phyloP scores from a whole-genome alignment of 2,113 vertebrate species.

The Apistogramma diplotaenia region DNA sequence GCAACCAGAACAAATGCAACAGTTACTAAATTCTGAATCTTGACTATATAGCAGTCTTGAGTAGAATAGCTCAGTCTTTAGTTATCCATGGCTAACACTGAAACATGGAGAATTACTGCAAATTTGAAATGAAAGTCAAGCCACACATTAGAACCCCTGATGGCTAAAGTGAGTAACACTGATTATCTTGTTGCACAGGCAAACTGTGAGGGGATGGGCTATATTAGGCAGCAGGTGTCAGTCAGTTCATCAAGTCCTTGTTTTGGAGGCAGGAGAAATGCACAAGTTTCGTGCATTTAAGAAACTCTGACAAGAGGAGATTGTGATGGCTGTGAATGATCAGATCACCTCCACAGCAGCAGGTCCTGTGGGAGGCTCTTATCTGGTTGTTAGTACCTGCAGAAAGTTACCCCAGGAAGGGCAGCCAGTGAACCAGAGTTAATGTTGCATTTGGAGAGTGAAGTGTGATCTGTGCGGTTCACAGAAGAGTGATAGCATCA shows the following conservation, averaged over 20 bases:
- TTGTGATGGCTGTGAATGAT: not conserved
- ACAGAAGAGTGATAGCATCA: too few species aligned
- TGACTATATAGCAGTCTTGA: too few species aligned
- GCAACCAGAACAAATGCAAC: not conserved
- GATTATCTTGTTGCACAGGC: not conserved
- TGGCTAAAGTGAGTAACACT: not conserved
- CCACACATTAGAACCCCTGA: not conserved
- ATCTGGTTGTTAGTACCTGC: not conserved
- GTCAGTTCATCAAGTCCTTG: not conserved
- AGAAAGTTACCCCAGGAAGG: not conserved
- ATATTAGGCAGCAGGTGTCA: not conserved
- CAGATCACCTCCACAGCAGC: not conserved
- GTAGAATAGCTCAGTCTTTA: not conserved
- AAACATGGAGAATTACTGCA: not conserved
- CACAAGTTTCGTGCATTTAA: not conserved
- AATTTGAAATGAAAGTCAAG: not conserved
- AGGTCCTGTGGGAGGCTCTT: not conserved
- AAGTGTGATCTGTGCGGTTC: too few species aligned
- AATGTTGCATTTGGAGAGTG: not conserved
- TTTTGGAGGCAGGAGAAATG: not conserved
- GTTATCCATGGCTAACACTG: not conserved
- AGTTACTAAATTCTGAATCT: not conserved
- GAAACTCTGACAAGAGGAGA: not conserved
- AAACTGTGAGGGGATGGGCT: not conserved
- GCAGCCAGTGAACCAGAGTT: not conserved